These are phyloP conservation scores for Tineola bisselliella DNA, from an alignment of 2,888 invertebrate species.

Conservation along the genomic window DNA sequence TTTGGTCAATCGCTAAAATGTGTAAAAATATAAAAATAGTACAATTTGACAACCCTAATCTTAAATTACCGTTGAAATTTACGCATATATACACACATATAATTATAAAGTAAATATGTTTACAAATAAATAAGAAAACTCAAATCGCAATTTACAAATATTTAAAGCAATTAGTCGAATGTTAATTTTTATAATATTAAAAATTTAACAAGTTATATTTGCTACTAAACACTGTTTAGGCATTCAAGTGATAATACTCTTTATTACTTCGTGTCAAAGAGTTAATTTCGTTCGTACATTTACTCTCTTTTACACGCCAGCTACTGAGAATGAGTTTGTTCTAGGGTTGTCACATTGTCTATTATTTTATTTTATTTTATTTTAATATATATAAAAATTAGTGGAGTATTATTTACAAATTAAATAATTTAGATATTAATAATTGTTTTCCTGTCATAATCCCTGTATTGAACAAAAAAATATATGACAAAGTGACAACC, in stretches of 20 bases:
- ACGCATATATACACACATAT: too few species aligned
- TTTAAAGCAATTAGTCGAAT: not conserved
- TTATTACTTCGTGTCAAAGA: not conserved
- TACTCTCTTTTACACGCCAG: not conserved
- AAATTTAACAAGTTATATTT: not conserved
- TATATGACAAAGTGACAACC: not conserved
- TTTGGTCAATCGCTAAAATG: too few species aligned
- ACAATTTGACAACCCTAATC: too few species aligned
- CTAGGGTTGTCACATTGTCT: not conserved
- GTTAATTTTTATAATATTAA: not conserved
- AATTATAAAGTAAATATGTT: too few species aligned
- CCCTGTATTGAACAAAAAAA: too few species aligned
- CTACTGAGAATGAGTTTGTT: not conserved
- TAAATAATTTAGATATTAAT: too few species aligned
- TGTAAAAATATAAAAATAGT: too few species aligned
- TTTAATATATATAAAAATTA: not conserved
- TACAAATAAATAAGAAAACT: too few species aligned
- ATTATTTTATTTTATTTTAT: not conserved
- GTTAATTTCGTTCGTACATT: not conserved
- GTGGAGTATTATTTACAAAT: too few species aligned
- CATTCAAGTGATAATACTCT: not conserved
- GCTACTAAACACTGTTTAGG: not conserved
- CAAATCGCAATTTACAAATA: too few species aligned
- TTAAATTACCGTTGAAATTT: too few species aligned
- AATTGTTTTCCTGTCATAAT: too few species aligned